Base-by-base conservation (phyloP, 2,888 invertebrate genomes). In the Thecophora atra region DNA sequence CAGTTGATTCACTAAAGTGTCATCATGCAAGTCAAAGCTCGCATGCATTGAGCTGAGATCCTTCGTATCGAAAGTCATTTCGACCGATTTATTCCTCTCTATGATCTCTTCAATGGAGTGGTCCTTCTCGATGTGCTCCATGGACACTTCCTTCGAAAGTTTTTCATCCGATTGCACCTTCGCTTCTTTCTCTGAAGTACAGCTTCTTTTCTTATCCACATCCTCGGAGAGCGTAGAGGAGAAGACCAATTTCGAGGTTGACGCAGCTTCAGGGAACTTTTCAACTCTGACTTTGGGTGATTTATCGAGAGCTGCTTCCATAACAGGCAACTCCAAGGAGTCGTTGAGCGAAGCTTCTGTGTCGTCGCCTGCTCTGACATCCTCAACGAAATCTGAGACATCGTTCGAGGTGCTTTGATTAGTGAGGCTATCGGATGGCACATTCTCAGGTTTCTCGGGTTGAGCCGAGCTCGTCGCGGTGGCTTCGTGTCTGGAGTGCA, bases 371-470 rank as follows among this genome's bases (percentile, higher is more conserved):
- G 77, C 76, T 44, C 37, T 28, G 26, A 47, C 52, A 60, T 86
- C 86, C 44, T 87, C 86, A 3, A 74, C 77, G 19, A 85, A 76
- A 24, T 87, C 87, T 0, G 86, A 86, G 0, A 86, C 84, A 77
- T 87, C 86, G 73, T 86, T 82, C 2, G 85, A 81, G 26, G 87
- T 86, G 73, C 84, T 84, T 73, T 87, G 84, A 72, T 85, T 85
- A 54, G 81, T 81, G 5, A 82, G 73, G 67, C 83, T 84, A 52
- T 78, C 78, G 2, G 77, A 73, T 6, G 76, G 72, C 2, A 65
- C 70, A 8, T 73, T 62, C 13, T 8, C 60, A 37, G 44, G 21
- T 11, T n/a, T 19, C n/a, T n/a, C n/a, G n/a, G n/a, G n/a, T n/a
- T n/a, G n/a, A n/a, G n/a, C n/a, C n/a, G n/a, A n/a, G n/a, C n/a